Conservation (phyloP, 2,888 invertebrate species). For the Podabrus alpinus region DNA sequence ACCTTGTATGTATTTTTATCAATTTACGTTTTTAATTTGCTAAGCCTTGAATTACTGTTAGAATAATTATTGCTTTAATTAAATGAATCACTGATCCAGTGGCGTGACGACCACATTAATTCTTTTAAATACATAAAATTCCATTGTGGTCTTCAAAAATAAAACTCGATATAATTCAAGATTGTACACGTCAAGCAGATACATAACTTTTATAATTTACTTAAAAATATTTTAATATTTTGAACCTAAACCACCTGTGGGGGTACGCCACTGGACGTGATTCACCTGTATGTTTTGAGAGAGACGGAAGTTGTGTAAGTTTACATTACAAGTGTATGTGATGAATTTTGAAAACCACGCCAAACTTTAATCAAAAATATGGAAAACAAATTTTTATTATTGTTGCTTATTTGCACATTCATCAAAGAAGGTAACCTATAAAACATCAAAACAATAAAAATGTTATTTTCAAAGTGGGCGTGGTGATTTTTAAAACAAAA, state of each 20-base stretch:
- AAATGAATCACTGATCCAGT: background rate
- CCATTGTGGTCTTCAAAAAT: too few relatives aligned
- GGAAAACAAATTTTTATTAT: background rate
- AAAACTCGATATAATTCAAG: too few relatives aligned
- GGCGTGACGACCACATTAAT: too few relatives aligned
- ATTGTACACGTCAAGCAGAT: too few relatives aligned
- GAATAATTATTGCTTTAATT: background rate
- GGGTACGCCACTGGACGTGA: background rate
- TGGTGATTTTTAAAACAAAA: background rate
- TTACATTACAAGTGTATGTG: background rate
- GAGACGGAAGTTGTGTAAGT: background rate
- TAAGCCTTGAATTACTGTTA: background rate
- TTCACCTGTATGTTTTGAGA: background rate
- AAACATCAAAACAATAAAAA: background rate
- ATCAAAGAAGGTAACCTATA: background rate
- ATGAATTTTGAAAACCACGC: background rate
- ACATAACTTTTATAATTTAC: too few relatives aligned
- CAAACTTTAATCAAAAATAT: background rate
- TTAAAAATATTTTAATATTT: too few relatives aligned
- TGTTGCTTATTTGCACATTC: background rate
- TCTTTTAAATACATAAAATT: too few relatives aligned
- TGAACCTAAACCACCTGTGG: background rate
- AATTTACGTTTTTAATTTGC: background rate
- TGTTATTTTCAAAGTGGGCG: background rate
- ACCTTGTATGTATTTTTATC: too few relatives aligned